phyloP scores from a whole-genome alignment of 2,113 vertebrate species.

The Arothron firmamentum region DNA sequence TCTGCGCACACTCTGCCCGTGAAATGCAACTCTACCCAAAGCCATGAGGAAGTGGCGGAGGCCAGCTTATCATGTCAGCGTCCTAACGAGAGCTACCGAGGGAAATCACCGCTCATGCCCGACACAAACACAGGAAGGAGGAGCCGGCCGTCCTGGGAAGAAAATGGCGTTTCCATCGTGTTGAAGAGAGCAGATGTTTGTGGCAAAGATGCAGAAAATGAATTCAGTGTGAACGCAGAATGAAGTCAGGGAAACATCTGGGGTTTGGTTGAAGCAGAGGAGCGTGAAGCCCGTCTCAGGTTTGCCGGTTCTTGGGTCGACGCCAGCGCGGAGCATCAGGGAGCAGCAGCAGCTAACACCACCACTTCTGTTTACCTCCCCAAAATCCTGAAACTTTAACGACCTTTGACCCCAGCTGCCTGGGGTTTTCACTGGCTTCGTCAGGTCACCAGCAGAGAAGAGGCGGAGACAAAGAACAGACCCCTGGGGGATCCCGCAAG shows the following conservation, averaged over 20 bases:
- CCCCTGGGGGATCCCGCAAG: too few relatives aligned
- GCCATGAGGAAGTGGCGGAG: conserved; percentile 61
- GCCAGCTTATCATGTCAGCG: conserved; percentile 60
- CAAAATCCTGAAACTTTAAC: too few relatives aligned
- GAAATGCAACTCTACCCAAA: conserved; percentile 62
- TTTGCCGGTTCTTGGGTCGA: too few relatives aligned
- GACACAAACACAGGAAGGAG: conserved; percentile 39
- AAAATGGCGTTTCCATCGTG: neutral
- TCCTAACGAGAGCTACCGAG: conserved; percentile 60
- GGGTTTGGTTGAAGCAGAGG: too few relatives aligned
- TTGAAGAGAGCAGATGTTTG: neutral
- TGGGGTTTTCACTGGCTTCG: too few relatives aligned
- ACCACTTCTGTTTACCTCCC: too few relatives aligned
- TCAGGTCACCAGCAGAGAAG: too few relatives aligned
- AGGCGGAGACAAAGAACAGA: too few relatives aligned
- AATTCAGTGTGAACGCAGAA: neutral
- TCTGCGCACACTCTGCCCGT: conserved; percentile 36
- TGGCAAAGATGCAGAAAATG: neutral
- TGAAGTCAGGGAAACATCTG: neutral
- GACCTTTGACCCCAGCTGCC: too few relatives aligned
- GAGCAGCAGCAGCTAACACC: too few relatives aligned
- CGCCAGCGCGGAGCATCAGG: too few relatives aligned
- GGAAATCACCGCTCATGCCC: conserved; percentile 60
- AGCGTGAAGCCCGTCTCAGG: too few relatives aligned
- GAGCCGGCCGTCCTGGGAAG: conserved; percentile 6